A percentile compares a stretch with the other conserved stretches of the same genome.
These are phyloP conservation scores for Strigamia transsilvanica DNA, from an alignment of 2,888 invertebrate genomes.

Conservation along the genomic window DNA sequence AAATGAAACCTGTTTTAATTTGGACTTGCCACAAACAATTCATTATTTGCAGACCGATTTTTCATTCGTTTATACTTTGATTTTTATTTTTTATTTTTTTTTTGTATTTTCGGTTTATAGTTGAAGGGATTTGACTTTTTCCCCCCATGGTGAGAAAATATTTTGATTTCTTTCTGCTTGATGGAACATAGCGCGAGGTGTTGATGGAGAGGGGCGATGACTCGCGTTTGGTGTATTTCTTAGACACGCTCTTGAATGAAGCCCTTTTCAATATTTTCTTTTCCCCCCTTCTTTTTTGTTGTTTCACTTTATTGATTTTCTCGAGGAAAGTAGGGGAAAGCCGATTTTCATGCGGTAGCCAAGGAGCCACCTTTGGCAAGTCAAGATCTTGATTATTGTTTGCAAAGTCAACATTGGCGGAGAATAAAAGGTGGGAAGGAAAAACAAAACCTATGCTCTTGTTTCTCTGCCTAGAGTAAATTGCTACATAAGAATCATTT, in stretches of 20 bases:
- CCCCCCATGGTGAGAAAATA: neutral
- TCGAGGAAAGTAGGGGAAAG: neutral
- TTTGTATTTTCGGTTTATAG: neutral
- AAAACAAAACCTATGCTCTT: constrained; percentile 1
- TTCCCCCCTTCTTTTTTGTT: neutral
- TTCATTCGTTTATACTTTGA: neutral
- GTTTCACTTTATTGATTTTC: constrained; percentile 22
- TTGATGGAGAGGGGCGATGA: constrained; percentile 32
- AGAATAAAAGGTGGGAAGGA: neutral
- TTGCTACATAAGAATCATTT: neutral
- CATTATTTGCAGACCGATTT: constrained; percentile 6
- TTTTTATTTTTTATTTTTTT: neutral
- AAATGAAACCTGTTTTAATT: constrained; percentile 7
- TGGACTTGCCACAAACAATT: constrained; percentile 1
- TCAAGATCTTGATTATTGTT: constrained; percentile 38
- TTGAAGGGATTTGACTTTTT: constrained; percentile 2
- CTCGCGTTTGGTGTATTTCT: constrained; percentile 15
- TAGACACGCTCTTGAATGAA: constrained; percentile 10
- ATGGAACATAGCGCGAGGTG: constrained; percentile 29
- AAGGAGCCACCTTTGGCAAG: constrained; percentile 12
- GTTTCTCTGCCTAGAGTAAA: neutral
- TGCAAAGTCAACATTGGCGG: constrained; percentile 9
- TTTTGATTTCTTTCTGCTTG: constrained; percentile 12
- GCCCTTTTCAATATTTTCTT: constrained; percentile 33
- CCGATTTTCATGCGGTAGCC: constrained; percentile 20